phyloP scores from a whole-genome alignment of 2,888 invertebrate species.

The Ectobius pallidus region DNA sequence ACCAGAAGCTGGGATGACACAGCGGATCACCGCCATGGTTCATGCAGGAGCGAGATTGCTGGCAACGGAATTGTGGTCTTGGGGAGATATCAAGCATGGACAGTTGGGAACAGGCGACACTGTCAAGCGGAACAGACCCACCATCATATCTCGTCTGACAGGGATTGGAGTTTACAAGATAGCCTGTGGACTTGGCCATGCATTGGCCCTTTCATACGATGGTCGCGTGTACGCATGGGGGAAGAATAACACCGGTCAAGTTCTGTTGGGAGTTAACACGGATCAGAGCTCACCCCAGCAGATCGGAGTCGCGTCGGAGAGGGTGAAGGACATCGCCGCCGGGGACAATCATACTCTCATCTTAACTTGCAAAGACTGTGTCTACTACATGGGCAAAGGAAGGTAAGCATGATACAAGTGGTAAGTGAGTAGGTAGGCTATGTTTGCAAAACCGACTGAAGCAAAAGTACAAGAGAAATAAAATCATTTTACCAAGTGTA shows the following conservation, averaged over 20 bases:
- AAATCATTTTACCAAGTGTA: too few relatives aligned
- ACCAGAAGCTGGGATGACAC: constrained; percentile 63
- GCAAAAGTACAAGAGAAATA: too few relatives aligned
- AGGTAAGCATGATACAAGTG: too few relatives aligned
- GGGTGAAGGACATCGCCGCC: constrained; percentile 67
- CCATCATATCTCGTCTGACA: constrained; percentile 68
- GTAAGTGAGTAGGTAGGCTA: too few relatives aligned
- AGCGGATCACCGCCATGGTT: constrained; percentile 63
- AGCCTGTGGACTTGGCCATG: constrained; percentile 74
- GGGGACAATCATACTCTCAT: constrained; percentile 70
- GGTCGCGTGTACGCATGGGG: constrained; percentile 86
- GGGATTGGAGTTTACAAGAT: constrained; percentile 75
- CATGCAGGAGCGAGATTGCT: constrained; percentile 67
- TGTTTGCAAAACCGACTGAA: too few relatives aligned
- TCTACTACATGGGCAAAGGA: constrained; percentile 73
- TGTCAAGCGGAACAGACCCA: constrained; percentile 73
- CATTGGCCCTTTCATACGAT: constrained; percentile 77
- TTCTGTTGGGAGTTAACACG: constrained; percentile 54
- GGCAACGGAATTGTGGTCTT: constrained; percentile 81
- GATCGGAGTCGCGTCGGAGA: constrained; percentile 49
- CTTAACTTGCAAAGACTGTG: constrained; percentile 69
- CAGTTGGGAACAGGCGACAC: constrained; percentile 83
- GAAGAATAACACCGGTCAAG: constrained; percentile 74
- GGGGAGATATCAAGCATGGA: constrained; percentile 77
- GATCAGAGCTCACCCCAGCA: constrained; percentile 38